Percentiles rank a stretch among this genome's conserved stretches.
Conservation (phyloP, 2,113 vertebrate species). For the Centropus unirufus region DNA sequence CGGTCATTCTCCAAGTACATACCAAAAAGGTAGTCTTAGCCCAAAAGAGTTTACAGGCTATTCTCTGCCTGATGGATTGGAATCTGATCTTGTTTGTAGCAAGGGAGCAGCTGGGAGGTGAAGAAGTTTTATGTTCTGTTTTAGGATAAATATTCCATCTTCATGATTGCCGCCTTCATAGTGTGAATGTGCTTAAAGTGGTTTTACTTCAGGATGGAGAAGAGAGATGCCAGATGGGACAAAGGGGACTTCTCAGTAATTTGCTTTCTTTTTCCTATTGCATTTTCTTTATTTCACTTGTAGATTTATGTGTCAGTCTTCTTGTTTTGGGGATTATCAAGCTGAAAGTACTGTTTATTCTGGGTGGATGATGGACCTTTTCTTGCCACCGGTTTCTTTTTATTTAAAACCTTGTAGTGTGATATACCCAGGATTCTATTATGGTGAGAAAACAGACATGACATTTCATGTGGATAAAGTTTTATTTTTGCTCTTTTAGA, state of each 20-base stretch:
- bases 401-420: background rate
- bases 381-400: background rate
- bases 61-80: background rate
- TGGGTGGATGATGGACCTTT: background rate
- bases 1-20: background rate
- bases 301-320: background rate
- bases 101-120: background rate
- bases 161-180: background rate
- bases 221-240: background rate
- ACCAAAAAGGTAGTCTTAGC: background rate
- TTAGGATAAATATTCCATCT: background rate
- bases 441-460: background rate
- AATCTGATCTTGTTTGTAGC: background rate
- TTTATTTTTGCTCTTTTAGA: slow-evolving; percentile 9
- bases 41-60: background rate
- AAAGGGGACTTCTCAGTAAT: background rate
- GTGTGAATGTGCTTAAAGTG: background rate
- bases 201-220: background rate
- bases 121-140: background rate
- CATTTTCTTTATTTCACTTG: background rate
- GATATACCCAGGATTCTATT: background rate
- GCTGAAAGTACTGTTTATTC: background rate
- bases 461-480: background rate
- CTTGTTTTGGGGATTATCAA: background rate
- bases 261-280: background rate